Evolutionary conservation across 1,140 invertebrate species (phyloP), one percentile per base, ranked within the genome.

Genomic region (Ostrea denselamellosa): DNA sequence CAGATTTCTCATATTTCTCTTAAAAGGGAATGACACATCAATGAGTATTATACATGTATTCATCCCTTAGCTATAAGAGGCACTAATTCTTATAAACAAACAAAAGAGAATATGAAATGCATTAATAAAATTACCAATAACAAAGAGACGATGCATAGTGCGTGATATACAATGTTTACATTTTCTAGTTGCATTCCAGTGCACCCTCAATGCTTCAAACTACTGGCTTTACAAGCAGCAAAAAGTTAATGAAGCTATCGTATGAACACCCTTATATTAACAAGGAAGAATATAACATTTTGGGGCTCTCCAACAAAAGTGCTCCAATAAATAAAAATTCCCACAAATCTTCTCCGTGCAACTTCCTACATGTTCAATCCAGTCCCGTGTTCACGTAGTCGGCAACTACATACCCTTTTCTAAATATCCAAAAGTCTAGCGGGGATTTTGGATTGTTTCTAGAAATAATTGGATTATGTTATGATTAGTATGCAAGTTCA

Each of bases 401-500:
- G 8, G 12, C 25, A 77, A 28, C 25, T 77, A 77, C 68, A 77
- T 77, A 77, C 68, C 28, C 68, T 17, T 77, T 25, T 77, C 25
- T 77, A 77, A 28, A 77, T 77, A 77, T 77, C 68, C 68, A 77
- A 77, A 77, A 77, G 68, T 34, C 68, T 77, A 77, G 68, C 68
- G 25, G 68, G 68, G 28, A 77, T 77, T 77, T 77, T 77, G 68
- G 68, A 77, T 77, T 77, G 68, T 77, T 77, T 77, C 68, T 77
- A 77, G 68, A 77, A 77, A 77, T 77, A 77, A 77, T 77, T 77
- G 68, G 68, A 77, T 77, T 77, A 34, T 9, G 68, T 77, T 8
- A 77, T 2, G 28, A 77, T 77, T 77, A 77, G 68, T 77, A 77
- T 28, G 28, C 28, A 22, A 77, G 68, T 28, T 28, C 12, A 77